Percentiles rank a stretch among this genome's conserved stretches.
These are phyloP conservation scores for Drosophila lacteicornis DNA, from an alignment of 1,140 invertebrate genomes.

Conservation along the genomic window DNA sequence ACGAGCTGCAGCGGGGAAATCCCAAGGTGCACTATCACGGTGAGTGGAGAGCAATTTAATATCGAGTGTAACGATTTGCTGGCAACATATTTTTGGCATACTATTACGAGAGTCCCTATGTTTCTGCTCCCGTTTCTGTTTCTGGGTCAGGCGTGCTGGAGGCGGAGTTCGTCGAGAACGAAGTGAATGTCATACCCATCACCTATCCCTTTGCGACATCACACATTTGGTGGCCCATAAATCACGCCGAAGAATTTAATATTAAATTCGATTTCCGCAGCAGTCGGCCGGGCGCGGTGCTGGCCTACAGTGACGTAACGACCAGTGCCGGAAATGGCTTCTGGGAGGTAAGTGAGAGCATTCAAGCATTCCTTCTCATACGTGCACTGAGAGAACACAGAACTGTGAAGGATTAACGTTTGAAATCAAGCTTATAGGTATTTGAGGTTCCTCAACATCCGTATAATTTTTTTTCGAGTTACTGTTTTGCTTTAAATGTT, in stretches of 20 bases:
- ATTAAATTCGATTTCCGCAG: slow-evolving; percentile 96
- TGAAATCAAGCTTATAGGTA: neutral
- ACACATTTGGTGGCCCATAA: slow-evolving; percentile 93
- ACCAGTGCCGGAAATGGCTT: slow-evolving; percentile 90
- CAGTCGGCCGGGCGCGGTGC: slow-evolving; percentile 91
- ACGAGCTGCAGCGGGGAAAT: slow-evolving; percentile 91
- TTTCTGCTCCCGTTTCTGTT: slow-evolving; percentile 52
- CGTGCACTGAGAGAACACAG: slow-evolving; percentile 1
- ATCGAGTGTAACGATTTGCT: slow-evolving; percentile 33
- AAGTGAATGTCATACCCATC: slow-evolving; percentile 95
- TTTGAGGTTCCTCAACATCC: no score
- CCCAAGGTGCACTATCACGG: slow-evolving; percentile 93
- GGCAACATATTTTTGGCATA: slow-evolving; percentile 28
- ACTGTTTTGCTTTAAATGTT: no score
- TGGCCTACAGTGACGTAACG: slow-evolving; percentile 92
- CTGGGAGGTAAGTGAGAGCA: slow-evolving; percentile 91
- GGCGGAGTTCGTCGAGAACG: slow-evolving; percentile 92
- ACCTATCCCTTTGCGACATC: slow-evolving; percentile 96
- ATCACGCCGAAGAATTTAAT: slow-evolving; percentile 89
- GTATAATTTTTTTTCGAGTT: no score
- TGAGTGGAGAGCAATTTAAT: slow-evolving; percentile 63
- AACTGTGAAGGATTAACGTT: neutral
- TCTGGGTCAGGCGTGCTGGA: slow-evolving; percentile 88
- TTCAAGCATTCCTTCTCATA: slow-evolving; percentile 70
- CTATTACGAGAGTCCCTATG: slow-evolving; percentile 3